phyloP scores from a whole-genome alignment of 2,888 invertebrate species.

The Drosophila mulleri region DNA sequence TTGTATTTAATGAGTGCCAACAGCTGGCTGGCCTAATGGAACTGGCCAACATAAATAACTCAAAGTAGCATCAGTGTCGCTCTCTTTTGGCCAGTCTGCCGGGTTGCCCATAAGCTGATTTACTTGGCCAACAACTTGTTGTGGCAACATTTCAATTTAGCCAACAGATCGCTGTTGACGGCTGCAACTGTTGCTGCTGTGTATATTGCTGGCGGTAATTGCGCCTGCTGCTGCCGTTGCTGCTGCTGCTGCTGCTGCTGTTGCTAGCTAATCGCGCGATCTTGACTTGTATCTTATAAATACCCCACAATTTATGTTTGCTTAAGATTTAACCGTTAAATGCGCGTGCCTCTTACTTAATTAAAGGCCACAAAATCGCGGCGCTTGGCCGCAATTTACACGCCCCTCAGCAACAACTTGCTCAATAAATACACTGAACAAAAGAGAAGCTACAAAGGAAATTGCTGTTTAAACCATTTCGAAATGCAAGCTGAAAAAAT shows the following conservation, averaged over 20 bases:
- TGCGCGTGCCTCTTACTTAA: constrained; percentile 56
- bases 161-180: constrained; percentile 52
- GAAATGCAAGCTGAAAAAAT: background rate
- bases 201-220: constrained; percentile 39
- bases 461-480: background rate
- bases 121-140: constrained; percentile 37
- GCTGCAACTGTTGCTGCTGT: constrained; percentile 23
- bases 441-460: background rate
- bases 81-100: constrained; percentile 29
- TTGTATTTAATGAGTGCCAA: constrained; percentile 50
- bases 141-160: constrained; percentile 68
- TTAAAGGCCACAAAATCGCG: constrained; percentile 33
- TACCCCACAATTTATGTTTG: constrained; percentile 75
- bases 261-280: constrained; percentile 64
- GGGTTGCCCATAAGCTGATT: constrained; percentile 15
- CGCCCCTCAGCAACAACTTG: constrained; percentile 56
- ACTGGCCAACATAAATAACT: constrained; percentile 27
- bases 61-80: constrained; percentile 27
- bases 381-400: constrained; percentile 58
- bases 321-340: constrained; percentile 70
- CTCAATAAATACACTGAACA: constrained; percentile 47
- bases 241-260: background rate
- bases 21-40: constrained; percentile 36
- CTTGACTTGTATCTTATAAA: constrained; percentile 74
- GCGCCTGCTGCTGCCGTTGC: constrained; percentile 21